Evolutionary conservation across 2,888 invertebrate species (phyloP), one percentile per base, ranked within the genome.

Genomic region (Dynastes grantii): DNA sequence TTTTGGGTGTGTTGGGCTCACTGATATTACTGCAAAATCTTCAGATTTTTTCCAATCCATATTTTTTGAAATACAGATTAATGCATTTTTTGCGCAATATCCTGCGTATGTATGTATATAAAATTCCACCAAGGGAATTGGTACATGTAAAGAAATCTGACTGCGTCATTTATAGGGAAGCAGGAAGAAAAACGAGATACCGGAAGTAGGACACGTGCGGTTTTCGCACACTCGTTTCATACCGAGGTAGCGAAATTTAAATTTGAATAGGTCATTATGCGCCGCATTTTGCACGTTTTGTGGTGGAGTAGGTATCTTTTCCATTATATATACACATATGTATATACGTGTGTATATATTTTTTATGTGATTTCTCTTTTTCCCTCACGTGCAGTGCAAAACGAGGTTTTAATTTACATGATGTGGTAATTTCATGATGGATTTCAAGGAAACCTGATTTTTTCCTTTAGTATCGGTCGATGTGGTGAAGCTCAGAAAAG

Each of bases 221-320:
- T 71, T 77, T 77, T 61, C 49, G 71, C 77, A 53, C 77, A 61
- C 63, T 77, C 77, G 68, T 58, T 45, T 51, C 71, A 49, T 63
- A 63, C 63, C 27, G 73, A 73, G 73, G 73, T 73, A 73, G 71
- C 61, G 63, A 77, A 77, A 77, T 77, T 77, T 77, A 77, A 77
- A 77, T 77, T 63, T 77, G 77, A 77, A 77, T 77, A 70, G 77
- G 49, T 77, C 77, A 70, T 77, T 77, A 77, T 71, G 71, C 63
- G 51, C 61, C 16, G 70, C 77, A 77, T 77, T 77, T 71, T 77
- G 61, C 77, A 77, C 77, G 29, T 77, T 71, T 77, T 63, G 71
- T 73, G 40, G 55, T 40, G 27, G 37, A 73, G 73, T 70, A 70
- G 53, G 70, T 73, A 73, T 73, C 73, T 58, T 73, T 73, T 32